Evolutionary conservation across 2,113 vertebrate species (phyloP), one percentile per base, ranked within the genome.

Genomic region (Manacus vitellinus): DNA sequence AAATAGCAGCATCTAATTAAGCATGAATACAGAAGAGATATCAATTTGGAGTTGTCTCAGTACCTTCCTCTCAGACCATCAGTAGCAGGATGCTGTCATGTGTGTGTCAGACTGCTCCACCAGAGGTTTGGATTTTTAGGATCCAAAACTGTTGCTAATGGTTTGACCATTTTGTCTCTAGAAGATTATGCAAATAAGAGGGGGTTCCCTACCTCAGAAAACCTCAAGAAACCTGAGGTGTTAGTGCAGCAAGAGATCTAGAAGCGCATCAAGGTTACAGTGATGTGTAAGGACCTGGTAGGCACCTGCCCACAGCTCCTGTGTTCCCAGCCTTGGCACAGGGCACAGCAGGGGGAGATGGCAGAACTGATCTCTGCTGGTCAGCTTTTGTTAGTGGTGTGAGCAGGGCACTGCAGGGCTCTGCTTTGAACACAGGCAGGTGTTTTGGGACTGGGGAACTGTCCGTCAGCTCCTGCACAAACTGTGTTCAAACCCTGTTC

Each of bases 311-410:
- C 56, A 14, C 56, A 51, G 66, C 47, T 54, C 59, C 14, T 52
- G 17, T 9, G 2, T 46, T 62, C 61, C 30, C 46, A 31, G 1
- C 15, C 33, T 16, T 16, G 37, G 61, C 10, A 11, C 3, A 3
- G 30, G 33, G 23, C 62, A 59, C 0, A 0, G 46, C n/a, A 20
- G 3, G 17, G 49, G 33, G 8, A 14, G 14, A 2, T 31, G 47
- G 46, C 37, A 70, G 54, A 41, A 16, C 12, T 22, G 3, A 16
- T 43, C 65, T 75, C 35, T 35, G 35, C 46, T 12, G 65, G 43
- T 67, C 21, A 37, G 39, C 22, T 24, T 4, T 3, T 5, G 28
- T 22, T 22, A 21, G 18, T 21, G 59, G 31, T 72, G 85, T 0
- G 1, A 47, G 39, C 21, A 23, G 9, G 8, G 35, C 21, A 4